Conservation (phyloP, 2,888 invertebrate genomes). For the Formica aserva region DNA sequence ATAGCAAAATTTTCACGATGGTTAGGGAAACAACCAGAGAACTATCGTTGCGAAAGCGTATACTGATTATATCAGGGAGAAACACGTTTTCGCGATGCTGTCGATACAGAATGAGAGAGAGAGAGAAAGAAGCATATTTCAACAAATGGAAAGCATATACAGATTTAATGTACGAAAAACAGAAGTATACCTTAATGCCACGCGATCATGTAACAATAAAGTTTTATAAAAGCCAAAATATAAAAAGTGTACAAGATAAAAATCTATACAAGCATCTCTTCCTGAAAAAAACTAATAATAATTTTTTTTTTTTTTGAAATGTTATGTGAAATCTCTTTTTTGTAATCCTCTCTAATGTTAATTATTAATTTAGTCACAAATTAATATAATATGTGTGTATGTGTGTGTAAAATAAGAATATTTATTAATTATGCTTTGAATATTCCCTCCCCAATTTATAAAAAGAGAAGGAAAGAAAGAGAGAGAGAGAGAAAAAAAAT, state of each 20-base stretch:
- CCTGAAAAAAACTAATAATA: neutral
- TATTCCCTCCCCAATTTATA: constrained; percentile 13
- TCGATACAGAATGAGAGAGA: neutral
- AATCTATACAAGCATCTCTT: neutral
- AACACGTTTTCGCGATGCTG: neutral
- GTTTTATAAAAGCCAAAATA: neutral
- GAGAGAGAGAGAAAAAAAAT: neutral
- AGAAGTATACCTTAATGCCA: neutral
- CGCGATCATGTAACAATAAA: neutral
- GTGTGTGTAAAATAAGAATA: neutral
- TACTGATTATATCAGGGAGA: constrained; percentile 32
- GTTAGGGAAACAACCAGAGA: constrained; percentile 26
- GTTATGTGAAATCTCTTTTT: neutral
- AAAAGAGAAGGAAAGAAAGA: neutral
- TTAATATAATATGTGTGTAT: neutral
- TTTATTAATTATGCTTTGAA: constrained; percentile 5
- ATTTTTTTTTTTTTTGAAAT: neutral
- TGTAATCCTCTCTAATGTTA: neutral
- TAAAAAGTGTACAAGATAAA: neutral
- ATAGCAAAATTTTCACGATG: constrained; percentile 45
- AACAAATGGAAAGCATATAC: neutral
- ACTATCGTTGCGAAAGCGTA: neutral
- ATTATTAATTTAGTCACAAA: neutral
- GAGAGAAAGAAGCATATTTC: neutral
- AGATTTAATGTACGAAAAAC: neutral